Percentiles rank a stretch among this genome's conserved stretches.
Conservation (phyloP, 2,797 vertebrate species). For the Siniperca undulata region DNA sequence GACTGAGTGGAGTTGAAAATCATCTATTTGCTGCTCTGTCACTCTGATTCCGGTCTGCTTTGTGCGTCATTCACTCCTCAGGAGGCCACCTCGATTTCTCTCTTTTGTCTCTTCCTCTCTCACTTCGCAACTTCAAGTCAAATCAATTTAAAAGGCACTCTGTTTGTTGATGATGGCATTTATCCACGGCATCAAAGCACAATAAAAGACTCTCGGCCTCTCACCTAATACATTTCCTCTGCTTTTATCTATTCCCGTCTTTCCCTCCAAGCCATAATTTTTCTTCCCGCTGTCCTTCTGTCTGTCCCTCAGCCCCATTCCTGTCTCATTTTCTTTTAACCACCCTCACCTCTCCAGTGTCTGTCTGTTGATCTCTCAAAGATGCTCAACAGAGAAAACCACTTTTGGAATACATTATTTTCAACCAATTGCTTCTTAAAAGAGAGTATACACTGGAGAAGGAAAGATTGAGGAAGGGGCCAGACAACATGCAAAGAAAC, state of each 20-base stretch:
- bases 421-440: conserved; percentile 29
- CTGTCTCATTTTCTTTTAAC: conserved; percentile 50
- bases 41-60: conserved; percentile 31
- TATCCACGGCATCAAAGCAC: conserved; percentile 60
- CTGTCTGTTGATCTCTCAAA: conserved; percentile 30
- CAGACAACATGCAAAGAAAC: neutral
- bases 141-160: conserved; percentile 67
- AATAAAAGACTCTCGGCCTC: conserved; percentile 52
- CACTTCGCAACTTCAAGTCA: conserved; percentile 50
- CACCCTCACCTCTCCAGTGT: conserved; percentile 26
- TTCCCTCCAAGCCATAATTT: conserved; percentile 31
- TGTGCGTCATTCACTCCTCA: conserved; percentile 66
- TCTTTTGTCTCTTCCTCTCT: conserved; percentile 41
- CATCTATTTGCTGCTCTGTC: conserved; percentile 51
- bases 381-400: conserved; percentile 49
- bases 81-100: conserved; percentile 38
- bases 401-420: conserved; percentile 42
- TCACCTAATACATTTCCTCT: conserved; percentile 56
- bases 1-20: conserved; percentile 40
- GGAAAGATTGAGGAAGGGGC: neutral
- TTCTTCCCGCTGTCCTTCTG: conserved; percentile 29
- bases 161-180: conserved; percentile 68
- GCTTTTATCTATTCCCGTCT: conserved; percentile 55
- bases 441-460: conserved; percentile 2
- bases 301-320: conserved; percentile 37